These are phyloP conservation scores for Epizoanthus ramosus DNA, from an alignment of 92 coral and sea anemone species.

Conservation along the genomic window DNA sequence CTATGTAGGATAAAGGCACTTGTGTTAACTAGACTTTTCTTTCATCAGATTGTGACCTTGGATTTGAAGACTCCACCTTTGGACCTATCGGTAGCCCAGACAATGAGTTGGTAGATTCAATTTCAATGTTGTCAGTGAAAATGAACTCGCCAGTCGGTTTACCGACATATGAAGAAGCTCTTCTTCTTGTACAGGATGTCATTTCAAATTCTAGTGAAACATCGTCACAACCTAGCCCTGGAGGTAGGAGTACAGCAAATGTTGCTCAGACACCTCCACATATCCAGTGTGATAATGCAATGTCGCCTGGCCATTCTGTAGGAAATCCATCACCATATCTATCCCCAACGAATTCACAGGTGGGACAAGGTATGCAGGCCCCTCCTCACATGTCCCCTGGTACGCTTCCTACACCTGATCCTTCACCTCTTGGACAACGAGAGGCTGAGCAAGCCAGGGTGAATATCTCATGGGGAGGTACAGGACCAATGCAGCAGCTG, in stretches of 20 bases:
- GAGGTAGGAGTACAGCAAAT: conserved; percentile 70
- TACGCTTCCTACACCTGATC: conserved; percentile 85
- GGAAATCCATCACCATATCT: conserved; percentile 61
- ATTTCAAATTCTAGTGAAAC: conserved; percentile 64
- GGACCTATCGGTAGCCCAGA: conserved; percentile 55
- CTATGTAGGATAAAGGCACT: too few relatives aligned
- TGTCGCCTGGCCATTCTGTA: conserved; percentile 12
- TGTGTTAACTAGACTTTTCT: neutral
- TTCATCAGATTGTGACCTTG: conserved; percentile 61
- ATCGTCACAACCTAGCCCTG: conserved; percentile 69
- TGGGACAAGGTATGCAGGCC: conserved; percentile 56
- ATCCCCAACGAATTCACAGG: conserved; percentile 60
- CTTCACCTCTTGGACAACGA: conserved; percentile 78
- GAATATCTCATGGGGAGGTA: conserved; percentile 86
- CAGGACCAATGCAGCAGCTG: conserved; percentile 59
- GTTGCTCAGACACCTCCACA: conserved; percentile 47
- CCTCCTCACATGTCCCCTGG: conserved; percentile 64
- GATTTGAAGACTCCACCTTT: conserved; percentile 60
- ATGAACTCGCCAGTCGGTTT: conserved; percentile 45
- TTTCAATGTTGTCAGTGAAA: conserved; percentile 49
- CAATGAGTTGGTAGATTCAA: conserved; percentile 57
- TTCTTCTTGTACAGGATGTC: conserved; percentile 70
- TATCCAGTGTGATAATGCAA: conserved; percentile 7
- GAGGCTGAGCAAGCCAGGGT: conserved; percentile 78
- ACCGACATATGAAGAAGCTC: conserved; percentile 86